Evolutionary conservation across 2,888 invertebrate species (phyloP).

Genomic region (Coelogynopora nodosa): DNA sequence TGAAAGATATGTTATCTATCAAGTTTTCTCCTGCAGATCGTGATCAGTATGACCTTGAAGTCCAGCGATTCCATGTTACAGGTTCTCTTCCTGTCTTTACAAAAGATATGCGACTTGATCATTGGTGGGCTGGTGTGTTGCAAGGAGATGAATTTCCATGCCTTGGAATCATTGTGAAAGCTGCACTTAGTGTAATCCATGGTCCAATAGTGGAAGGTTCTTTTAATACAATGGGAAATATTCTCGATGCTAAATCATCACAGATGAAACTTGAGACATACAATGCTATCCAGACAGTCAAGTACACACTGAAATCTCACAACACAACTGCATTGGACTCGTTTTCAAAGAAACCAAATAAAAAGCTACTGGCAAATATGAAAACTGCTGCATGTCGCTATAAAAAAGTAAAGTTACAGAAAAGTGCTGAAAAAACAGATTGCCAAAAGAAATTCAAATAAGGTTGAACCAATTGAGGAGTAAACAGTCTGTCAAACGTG

Average conservation of each 20-base stretch:
- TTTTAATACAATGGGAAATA: background rate
- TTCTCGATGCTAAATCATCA: background rate
- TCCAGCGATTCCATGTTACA: background rate
- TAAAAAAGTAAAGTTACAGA: background rate
- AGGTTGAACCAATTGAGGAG: constrained; percentile 1
- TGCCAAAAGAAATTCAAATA: background rate
- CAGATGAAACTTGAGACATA: background rate
- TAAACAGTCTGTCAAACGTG: background rate
- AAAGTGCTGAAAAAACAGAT: constrained; percentile 2
- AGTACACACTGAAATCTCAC: background rate
- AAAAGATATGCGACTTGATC: background rate
- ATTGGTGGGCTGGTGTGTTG: constrained; percentile 1
- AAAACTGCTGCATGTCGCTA: constrained; percentile 11
- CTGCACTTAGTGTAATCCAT: constrained; percentile 2
- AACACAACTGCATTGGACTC: constrained; percentile 7
- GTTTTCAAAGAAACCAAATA: constrained; percentile 25
- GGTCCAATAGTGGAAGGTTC: constrained; percentile 20
- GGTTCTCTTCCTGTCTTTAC: constrained; percentile 6
- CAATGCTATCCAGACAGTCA: constrained; percentile 13
- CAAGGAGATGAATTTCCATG: constrained; percentile 1
- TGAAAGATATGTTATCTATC: background rate
- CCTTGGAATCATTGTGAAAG: constrained; percentile 3
- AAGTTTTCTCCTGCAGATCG: background rate
- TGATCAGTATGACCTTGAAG: constrained; percentile 9
- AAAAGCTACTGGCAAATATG: constrained; percentile 28